These are phyloP conservation scores for Pangasius larnaudii DNA, from an alignment of 2,797 vertebrate genomes.

Conservation along the genomic window DNA sequence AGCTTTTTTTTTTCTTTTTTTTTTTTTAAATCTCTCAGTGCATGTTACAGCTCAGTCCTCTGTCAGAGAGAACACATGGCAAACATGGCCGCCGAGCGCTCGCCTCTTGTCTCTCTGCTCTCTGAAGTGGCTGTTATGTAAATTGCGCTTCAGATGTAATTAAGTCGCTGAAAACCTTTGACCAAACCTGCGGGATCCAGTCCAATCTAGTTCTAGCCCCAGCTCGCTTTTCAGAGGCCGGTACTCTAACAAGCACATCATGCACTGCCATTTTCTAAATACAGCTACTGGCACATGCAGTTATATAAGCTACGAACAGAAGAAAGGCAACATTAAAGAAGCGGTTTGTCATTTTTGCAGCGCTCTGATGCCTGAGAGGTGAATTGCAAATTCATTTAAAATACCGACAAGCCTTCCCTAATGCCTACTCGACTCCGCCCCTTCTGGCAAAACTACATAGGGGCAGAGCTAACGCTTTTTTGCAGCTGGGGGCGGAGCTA, in stretches of 20 bases:
- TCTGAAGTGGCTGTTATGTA: conserved; percentile 57
- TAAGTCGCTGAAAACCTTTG: conserved; percentile 52
- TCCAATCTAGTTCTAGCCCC: conserved; percentile 24
- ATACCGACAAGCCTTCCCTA: not conserved
- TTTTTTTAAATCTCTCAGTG: conserved; percentile 8
- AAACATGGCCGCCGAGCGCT: conserved; percentile 27
- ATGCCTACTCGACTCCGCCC: not conserved
- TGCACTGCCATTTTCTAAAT: not conserved
- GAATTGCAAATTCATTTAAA: conserved; percentile 1
- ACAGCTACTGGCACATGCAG: not conserved
- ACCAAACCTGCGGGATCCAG: conserved; percentile 53
- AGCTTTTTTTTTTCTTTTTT: conserved; percentile 27
- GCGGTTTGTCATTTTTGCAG: not conserved
- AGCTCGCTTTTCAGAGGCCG: not conserved
- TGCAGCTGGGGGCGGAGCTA: not conserved
- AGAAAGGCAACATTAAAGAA: not conserved
- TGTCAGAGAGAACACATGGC: conserved; percentile 21
- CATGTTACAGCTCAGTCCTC: conserved; percentile 26
- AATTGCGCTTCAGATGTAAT: conserved; percentile 55
- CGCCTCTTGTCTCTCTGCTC: conserved; percentile 35
- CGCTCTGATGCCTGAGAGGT: not conserved
- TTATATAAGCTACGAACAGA: not conserved
- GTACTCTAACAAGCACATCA: not conserved
- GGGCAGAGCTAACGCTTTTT: not conserved
- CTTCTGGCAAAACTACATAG: no score